phyloP scores from a whole-genome alignment of 2,113 vertebrate species.

The Sphyrna mokarran region DNA sequence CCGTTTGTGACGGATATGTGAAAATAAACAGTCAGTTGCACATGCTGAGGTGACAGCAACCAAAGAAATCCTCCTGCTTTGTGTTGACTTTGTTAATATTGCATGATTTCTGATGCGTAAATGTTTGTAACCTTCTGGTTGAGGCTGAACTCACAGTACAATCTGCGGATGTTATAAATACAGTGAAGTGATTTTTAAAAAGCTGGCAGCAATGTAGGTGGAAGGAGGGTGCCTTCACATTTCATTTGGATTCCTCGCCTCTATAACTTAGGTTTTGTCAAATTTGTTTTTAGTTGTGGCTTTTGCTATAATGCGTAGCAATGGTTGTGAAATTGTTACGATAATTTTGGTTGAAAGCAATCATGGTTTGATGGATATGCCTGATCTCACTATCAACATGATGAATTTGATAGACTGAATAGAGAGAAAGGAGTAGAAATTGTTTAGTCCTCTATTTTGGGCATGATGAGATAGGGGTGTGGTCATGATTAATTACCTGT shows the following conservation, averaged over 20 bases:
- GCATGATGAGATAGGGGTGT: no score
- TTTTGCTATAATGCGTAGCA: not conserved
- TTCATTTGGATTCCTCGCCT: not conserved
- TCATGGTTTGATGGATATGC: not conserved
- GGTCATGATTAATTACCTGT: no score
- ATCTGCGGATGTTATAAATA: not conserved
- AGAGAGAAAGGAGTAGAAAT: no score
- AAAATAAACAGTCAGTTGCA: not conserved
- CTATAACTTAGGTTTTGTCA: not conserved
- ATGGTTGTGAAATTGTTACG: not conserved
- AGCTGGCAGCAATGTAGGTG: not conserved
- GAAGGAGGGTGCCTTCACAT: not conserved
- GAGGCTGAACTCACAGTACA: not conserved
- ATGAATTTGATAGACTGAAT: not conserved
- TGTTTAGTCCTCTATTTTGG: no score
- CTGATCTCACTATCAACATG: not conserved
- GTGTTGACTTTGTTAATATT: not conserved
- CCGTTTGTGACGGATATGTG: not conserved
- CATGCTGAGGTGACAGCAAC: not conserved
- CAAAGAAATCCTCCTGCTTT: not conserved
- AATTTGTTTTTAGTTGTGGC: not conserved
- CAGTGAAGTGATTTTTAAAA: not conserved
- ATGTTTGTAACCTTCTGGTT: not conserved
- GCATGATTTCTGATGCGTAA: not conserved
- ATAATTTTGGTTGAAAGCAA: not conserved